Percentiles rank a stretch among this genome's conserved stretches.
These are phyloP conservation scores for Epizoanthus rinbou DNA, from an alignment of 92 coral and sea anemone species.

Conservation along the genomic window DNA sequence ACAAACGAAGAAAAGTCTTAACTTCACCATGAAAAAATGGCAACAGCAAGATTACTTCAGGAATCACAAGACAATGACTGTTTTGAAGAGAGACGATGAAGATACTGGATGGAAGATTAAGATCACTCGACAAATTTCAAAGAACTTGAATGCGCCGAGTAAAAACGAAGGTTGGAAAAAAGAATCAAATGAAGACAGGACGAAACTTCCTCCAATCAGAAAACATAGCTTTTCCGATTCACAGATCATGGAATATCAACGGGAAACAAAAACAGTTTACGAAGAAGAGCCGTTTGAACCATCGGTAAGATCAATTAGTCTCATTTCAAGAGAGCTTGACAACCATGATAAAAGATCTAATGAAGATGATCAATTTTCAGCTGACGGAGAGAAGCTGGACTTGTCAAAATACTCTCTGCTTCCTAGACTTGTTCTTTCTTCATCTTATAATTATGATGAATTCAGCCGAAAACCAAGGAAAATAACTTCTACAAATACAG, in stretches of 20 bases:
- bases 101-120: neutral
- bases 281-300: conserved; percentile 1
- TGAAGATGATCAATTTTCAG: neutral
- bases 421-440: conserved; percentile 9
- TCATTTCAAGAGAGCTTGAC: neutral
- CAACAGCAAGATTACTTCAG: conserved; percentile 17
- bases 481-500: neutral
- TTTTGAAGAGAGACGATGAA: neutral
- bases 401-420: conserved; percentile 7
- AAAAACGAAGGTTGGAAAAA: neutral
- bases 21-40: conserved; percentile 23
- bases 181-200: neutral
- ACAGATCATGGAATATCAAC: neutral
- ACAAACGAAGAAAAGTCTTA: neutral
- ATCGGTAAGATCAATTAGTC: neutral
- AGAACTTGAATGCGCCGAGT: neutral
- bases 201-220: conserved; percentile 11
- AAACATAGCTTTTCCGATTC: neutral
- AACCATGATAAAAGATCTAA: neutral
- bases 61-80: neutral
- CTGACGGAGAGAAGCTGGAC: neutral
- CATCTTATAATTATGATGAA: neutral
- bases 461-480: conserved; percentile 10
- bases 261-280: neutral
- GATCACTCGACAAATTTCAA: neutral